Conservation (phyloP, 2,888 invertebrate species). For the Brenthis hecate region DNA sequence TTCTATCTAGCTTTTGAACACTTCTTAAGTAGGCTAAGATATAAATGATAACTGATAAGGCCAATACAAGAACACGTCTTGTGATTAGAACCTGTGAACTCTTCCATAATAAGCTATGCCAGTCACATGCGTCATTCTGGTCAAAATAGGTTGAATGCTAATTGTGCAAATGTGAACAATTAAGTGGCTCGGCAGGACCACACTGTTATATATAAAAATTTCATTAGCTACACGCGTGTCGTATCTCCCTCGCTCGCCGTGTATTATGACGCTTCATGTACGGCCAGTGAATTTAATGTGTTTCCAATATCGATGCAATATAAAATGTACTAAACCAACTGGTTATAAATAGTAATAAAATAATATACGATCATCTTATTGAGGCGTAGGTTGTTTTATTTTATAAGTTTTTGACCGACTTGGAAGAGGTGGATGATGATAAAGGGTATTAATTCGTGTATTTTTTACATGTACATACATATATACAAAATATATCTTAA, state of each 20-base stretch:
- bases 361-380: neutral
- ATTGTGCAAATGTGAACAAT: slow-evolving; percentile 32
- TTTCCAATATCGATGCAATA: slow-evolving; percentile 14
- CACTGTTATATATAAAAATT: slow-evolving; percentile 59
- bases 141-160: slow-evolving; percentile 10
- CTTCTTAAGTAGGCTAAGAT: too few species aligned
- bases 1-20: too few species aligned
- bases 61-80: neutral
- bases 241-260: slow-evolving; percentile 33
- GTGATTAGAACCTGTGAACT: too few species aligned
- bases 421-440: too few species aligned
- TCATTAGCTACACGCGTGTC: slow-evolving; percentile 58
- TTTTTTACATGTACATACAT: too few species aligned
- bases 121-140: too few species aligned
- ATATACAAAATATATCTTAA: too few species aligned
- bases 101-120: too few species aligned
- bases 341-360: slow-evolving; percentile 15
- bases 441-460: too few species aligned
- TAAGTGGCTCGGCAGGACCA: slow-evolving; percentile 18
- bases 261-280: slow-evolving; percentile 39
- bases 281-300: slow-evolving; percentile 41
- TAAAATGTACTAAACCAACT: slow-evolving; percentile 13
- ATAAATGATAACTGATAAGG: too few species aligned
- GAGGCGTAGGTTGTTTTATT: too few species aligned
- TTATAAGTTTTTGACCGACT: too few species aligned